Conservation (phyloP, 1,140 invertebrate genomes). For the Drosophila sucinea region DNA sequence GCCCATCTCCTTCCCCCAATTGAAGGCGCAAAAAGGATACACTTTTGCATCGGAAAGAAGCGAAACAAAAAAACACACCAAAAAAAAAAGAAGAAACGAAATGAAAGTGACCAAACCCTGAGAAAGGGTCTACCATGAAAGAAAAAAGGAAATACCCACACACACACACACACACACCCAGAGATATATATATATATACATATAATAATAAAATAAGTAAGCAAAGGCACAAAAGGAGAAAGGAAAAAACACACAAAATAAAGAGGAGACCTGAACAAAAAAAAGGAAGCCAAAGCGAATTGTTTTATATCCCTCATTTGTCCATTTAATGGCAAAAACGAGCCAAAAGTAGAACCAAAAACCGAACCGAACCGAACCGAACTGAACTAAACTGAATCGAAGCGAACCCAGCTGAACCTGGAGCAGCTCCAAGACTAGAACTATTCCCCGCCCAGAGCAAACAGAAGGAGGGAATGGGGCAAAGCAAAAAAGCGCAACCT, state of each 20-base stretch:
- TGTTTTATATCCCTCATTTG: slow-evolving; percentile 83
- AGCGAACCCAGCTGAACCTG: slow-evolving; percentile 27
- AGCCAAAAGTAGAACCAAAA: slow-evolving; percentile 41
- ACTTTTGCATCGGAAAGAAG: slow-evolving; percentile 52
- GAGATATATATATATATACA: slow-evolving; percentile 31
- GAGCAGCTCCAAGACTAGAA: slow-evolving; percentile 43
- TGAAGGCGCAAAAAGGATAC: slow-evolving; percentile 65
- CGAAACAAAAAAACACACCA: too few relatives aligned
- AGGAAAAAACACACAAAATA: slow-evolving; percentile 34
- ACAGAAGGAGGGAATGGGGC: slow-evolving; percentile 43
- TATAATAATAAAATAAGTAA: slow-evolving; percentile 78
- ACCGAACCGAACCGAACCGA: slow-evolving; percentile 11
- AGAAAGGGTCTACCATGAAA: slow-evolving; percentile 49
- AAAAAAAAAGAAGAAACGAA: slow-evolving; percentile 69
- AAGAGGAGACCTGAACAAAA: slow-evolving; percentile 36
- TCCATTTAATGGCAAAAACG: slow-evolving; percentile 82
- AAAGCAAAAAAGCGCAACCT: slow-evolving; percentile 69
- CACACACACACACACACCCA: slow-evolving; percentile 18
- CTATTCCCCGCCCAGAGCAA: slow-evolving; percentile 31
- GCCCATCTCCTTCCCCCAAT: slow-evolving; percentile 7
- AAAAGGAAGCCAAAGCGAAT: slow-evolving; percentile 79
- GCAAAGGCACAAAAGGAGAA: slow-evolving; percentile 35
- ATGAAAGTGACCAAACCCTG: slow-evolving; percentile 76
- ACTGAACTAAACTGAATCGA: slow-evolving; percentile 20
- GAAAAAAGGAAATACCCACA: slow-evolving; percentile 54